These are phyloP conservation scores for Orthonychiurus folsomi DNA, from an alignment of 2,888 invertebrate genomes.

Conservation along the genomic window DNA sequence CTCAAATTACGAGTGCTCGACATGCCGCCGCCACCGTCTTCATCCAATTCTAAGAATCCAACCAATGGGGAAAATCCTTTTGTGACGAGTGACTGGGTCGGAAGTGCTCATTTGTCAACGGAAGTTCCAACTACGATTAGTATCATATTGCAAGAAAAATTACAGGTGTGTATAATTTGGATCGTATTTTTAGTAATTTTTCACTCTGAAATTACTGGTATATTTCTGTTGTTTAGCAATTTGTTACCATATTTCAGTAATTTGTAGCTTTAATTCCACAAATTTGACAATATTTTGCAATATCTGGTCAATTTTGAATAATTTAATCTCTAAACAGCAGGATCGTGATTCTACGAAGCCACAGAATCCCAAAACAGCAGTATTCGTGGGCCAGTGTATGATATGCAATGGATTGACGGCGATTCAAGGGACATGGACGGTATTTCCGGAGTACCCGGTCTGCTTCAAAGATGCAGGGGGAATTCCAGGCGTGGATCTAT, in stretches of 20 bases:
- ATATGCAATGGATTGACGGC: conserved; percentile 26
- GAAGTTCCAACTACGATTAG: conserved; percentile 35
- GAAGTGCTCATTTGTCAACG: conserved; percentile 30
- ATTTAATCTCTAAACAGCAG: not conserved
- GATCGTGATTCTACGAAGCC: not conserved
- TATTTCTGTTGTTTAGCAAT: too few relatives aligned
- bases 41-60: conserved; percentile 14
- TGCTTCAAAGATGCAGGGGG: conserved; percentile 13
- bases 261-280: too few relatives aligned
- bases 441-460: conserved; percentile 25
- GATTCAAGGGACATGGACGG: conserved; percentile 34
- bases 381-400: conserved; percentile 36
- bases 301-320: not conserved
- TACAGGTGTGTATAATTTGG: not conserved
- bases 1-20: conserved; percentile 21
- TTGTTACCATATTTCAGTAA: too few relatives aligned
- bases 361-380: conserved; percentile 31
- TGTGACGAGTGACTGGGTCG: conserved; percentile 29
- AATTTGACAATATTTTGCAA: too few relatives aligned
- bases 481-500: not conserved
- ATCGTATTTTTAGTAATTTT: too few relatives aligned
- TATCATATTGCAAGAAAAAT: conserved; percentile 28
- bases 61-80: not conserved
- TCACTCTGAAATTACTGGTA: too few relatives aligned
- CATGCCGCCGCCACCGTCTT: not conserved